Conservation (phyloP, 2,113 vertebrate species). For the Amblyornis subalaris region DNA sequence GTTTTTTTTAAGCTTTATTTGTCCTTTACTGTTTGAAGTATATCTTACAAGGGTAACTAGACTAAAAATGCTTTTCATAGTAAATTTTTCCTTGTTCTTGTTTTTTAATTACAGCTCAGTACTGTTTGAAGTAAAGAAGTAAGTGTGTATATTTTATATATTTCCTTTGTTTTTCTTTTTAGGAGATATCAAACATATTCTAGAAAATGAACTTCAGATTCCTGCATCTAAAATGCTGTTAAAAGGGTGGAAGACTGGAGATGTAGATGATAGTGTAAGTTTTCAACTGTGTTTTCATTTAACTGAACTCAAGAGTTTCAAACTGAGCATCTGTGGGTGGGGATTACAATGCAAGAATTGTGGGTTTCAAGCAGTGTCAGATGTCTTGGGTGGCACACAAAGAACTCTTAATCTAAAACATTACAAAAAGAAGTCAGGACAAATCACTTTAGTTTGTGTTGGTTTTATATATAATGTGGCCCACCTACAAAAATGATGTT, state of each 20-base stretch:
- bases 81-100: background rate
- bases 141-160: background rate
- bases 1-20: background rate
- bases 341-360: background rate
- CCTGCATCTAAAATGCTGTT: conserved; percentile 96
- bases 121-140: background rate
- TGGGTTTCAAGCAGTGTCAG: background rate
- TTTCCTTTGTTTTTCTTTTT: conserved; percentile 35
- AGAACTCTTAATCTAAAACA: background rate
- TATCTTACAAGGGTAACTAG: background rate
- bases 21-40: background rate
- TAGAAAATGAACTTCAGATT: conserved; percentile 93
- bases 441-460: background rate
- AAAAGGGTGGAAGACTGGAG: conserved; percentile 97
- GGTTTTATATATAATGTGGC: background rate
- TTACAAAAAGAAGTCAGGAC: background rate
- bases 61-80: background rate
- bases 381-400: background rate
- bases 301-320: conserved; percentile 9
- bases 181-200: conserved; percentile 95
- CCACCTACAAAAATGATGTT: background rate
- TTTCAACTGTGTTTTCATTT: conserved; percentile 43
- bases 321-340: background rate
- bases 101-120: background rate
- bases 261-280: conserved; percentile 95